phyloP scores from a whole-genome alignment of 2,888 invertebrate genomes.

The Archaeoteleia sp. region DNA sequence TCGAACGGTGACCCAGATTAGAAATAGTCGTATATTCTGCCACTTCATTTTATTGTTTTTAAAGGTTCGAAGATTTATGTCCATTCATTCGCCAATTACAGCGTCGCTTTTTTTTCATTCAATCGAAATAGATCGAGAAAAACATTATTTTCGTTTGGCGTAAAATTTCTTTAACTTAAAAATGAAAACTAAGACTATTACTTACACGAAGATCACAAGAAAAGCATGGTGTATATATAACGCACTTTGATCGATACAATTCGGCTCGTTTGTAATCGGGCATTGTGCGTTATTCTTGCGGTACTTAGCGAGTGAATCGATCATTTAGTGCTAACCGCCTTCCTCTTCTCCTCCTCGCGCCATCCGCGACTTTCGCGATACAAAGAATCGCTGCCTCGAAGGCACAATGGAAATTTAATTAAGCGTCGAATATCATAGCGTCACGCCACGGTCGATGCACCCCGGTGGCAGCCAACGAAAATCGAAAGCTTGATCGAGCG shows the following conservation, averaged over 20 bases:
- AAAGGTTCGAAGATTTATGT: too few relatives aligned
- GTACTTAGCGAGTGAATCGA: constrained; percentile 52
- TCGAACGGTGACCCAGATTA: too few relatives aligned
- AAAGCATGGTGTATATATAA: too few relatives aligned
- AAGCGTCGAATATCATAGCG: constrained; percentile 62
- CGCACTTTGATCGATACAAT: constrained; percentile 37
- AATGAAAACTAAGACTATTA: too few relatives aligned
- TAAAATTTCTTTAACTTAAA: too few relatives aligned
- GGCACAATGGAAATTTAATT: constrained; percentile 68
- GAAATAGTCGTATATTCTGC: too few relatives aligned
- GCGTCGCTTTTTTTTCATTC: too few relatives aligned
- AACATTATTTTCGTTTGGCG: too few relatives aligned
- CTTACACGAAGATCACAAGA: too few relatives aligned
- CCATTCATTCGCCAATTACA: too few relatives aligned
- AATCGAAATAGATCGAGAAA: too few relatives aligned
- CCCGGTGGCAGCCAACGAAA: constrained; percentile 53
- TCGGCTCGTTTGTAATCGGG: constrained; percentile 52
- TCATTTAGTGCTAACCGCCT: constrained; percentile 40
- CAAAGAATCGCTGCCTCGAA: constrained; percentile 59
- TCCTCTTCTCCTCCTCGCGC: constrained; percentile 34
- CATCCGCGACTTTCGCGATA: constrained; percentile 44
- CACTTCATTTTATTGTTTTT: too few relatives aligned
- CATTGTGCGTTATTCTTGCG: constrained; percentile 48
- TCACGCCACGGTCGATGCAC: constrained; percentile 52
- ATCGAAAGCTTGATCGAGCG: constrained; percentile 55